A percentile compares a stretch with the other conserved stretches of the same genome.
Evolutionary conservation across 2,888 invertebrate species (phyloP).

Genomic region (Serrognathus titanus): DNA sequence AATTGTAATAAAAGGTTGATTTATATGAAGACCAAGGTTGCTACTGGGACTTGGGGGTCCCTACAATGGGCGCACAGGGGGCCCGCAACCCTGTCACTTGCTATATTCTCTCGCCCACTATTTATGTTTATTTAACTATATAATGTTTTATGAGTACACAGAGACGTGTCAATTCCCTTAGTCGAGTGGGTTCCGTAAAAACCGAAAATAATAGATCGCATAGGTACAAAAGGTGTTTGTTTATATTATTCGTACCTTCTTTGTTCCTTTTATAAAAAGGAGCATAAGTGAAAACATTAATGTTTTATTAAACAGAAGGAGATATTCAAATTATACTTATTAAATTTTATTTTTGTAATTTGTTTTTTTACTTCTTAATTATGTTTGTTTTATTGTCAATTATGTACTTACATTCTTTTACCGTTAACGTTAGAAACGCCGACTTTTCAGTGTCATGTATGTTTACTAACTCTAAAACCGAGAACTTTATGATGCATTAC

Average conservation of each 20-base stretch:
- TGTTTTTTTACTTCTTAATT: too few relatives aligned
- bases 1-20: constrained; percentile 38
- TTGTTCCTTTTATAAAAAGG: too few relatives aligned
- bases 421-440: too few relatives aligned
- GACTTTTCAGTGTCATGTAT: too few relatives aligned
- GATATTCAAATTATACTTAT: too few relatives aligned
- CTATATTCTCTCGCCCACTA: constrained; percentile 41
- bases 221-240: constrained; percentile 31
- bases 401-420: too few relatives aligned
- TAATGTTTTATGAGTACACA: constrained; percentile 36
- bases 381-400: too few relatives aligned
- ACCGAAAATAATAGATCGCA: constrained; percentile 27
- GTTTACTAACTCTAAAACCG: too few relatives aligned
- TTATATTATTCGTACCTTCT: constrained; percentile 5
- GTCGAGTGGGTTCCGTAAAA: constrained; percentile 27
- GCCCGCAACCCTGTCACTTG: constrained; percentile 42
- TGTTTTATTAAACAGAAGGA: too few relatives aligned
- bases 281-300: too few relatives aligned
- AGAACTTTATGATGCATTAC: too few relatives aligned
- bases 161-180: constrained; percentile 36
- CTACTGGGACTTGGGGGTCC: constrained; percentile 35
- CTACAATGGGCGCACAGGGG: constrained; percentile 34
- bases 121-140: constrained; percentile 40
- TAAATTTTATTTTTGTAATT: too few relatives aligned
- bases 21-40: constrained; percentile 36